Conservation (phyloP, 2,113 vertebrate genomes). For the Halcyon malimbica region DNA sequence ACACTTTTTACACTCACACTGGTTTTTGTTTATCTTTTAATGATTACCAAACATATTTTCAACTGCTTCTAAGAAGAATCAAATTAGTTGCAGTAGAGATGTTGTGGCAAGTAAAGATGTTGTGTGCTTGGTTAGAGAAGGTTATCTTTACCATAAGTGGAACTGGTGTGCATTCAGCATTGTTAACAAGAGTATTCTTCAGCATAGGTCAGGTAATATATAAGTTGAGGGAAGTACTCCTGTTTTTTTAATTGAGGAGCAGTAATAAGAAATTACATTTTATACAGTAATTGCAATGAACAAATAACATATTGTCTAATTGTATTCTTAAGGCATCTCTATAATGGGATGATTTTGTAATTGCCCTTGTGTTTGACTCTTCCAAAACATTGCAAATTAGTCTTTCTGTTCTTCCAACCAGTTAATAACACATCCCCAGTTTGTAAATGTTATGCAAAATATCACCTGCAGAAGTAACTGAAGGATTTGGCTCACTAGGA, state of each 20-base stretch:
- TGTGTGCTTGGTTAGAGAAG: background rate
- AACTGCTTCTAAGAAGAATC: background rate
- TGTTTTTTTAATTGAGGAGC: background rate
- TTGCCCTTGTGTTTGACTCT: background rate
- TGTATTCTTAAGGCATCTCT: background rate
- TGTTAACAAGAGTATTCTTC: background rate
- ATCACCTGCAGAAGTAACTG: background rate
- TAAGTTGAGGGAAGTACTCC: background rate
- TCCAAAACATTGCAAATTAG: background rate
- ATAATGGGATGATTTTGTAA: background rate
- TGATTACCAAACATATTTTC: background rate
- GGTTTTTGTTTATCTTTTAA: background rate
- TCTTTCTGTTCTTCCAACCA: background rate
- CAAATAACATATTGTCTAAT: background rate
- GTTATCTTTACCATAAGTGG: background rate
- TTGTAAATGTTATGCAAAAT: background rate
- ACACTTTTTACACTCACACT: background rate
- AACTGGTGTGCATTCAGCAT: background rate
- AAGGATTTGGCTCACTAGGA: background rate
- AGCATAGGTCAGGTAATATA: background rate
- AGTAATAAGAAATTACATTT: background rate
- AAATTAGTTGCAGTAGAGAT: background rate
- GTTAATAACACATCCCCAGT: background rate
- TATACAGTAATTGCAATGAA: background rate
- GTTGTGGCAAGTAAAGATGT: too few species aligned